Conservation (phyloP, 2,113 vertebrate species). For the Corythornis cristatus region DNA sequence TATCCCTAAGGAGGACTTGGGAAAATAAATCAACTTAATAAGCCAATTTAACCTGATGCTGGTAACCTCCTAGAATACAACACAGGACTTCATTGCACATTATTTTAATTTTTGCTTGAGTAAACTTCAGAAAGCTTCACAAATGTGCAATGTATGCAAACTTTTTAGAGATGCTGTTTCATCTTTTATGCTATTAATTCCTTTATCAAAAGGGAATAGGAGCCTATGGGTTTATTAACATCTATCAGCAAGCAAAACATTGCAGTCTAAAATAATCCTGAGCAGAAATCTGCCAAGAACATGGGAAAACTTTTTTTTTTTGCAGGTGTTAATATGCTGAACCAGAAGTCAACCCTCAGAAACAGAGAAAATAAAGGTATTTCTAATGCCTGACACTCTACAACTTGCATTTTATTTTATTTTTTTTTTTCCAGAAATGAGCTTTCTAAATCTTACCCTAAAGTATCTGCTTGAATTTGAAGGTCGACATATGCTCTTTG, state of each 20-base stretch:
- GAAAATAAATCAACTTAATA: not conserved
- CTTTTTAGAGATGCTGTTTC: not conserved
- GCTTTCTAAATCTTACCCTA: not conserved
- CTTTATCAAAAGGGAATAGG: constrained; percentile 22
- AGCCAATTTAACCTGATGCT: not conserved
- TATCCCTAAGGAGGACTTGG: not conserved
- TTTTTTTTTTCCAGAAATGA: not conserved
- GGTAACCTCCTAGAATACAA: not conserved
- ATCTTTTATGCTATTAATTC: constrained; percentile 47
- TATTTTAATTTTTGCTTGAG: not conserved
- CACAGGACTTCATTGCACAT: not conserved
- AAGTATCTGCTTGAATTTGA: constrained; percentile 4
- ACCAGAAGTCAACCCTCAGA: constrained; percentile 6
- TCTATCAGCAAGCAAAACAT: not conserved
- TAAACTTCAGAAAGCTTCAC: not conserved
- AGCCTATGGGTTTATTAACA: constrained; percentile 32
- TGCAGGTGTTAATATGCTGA: constrained; percentile 25
- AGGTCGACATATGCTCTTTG: not conserved
- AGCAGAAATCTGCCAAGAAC: constrained; percentile 22
- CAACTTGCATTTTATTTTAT: not conserved
- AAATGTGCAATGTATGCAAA: not conserved
- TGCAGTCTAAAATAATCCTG: not conserved
- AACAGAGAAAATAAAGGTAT: not conserved
- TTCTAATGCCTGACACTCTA: not conserved
- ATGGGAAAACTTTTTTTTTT: constrained; percentile 2